Evolutionary conservation across 2,888 invertebrate genomes (phyloP).

Genomic region (Tipula unca): DNA sequence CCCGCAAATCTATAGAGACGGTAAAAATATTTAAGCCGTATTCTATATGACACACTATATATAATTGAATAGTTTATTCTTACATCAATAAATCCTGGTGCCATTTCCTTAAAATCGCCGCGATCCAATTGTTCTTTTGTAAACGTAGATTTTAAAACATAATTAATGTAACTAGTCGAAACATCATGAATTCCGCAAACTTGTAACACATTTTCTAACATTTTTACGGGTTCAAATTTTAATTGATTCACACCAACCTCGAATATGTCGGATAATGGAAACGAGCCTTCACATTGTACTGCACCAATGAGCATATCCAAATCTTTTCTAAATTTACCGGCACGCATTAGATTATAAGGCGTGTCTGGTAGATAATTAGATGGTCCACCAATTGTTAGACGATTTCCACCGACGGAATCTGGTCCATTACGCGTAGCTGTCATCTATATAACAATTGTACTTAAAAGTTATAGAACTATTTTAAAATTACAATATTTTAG

Average conservation of each 20-base stretch:
- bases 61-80: conserved; percentile 29
- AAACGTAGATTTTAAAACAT: conserved; percentile 40
- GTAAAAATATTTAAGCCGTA: neutral
- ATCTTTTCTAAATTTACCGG: conserved; percentile 33
- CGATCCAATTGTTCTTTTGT: conserved; percentile 35
- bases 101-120: conserved; percentile 39
- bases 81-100: conserved; percentile 46
- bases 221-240: neutral
- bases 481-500: neutral
- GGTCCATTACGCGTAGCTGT: neutral
- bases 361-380: conserved; percentile 33
- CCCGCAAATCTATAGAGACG: conserved; percentile 39
- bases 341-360: conserved; percentile 34
- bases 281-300: conserved; percentile 44
- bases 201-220: conserved; percentile 27
- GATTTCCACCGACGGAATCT: conserved; percentile 1
- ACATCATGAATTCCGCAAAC: conserved; percentile 40
- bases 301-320: conserved; percentile 44
- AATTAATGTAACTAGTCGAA: conserved; percentile 40
- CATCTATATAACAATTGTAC: neutral
- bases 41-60: neutral
- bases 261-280: conserved; percentile 39
- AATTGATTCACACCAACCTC: neutral
- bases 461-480: neutral
- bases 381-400: conserved; percentile 33